phyloP scores from a whole-genome alignment of 2,888 invertebrate species.

The Lithodes maja region DNA sequence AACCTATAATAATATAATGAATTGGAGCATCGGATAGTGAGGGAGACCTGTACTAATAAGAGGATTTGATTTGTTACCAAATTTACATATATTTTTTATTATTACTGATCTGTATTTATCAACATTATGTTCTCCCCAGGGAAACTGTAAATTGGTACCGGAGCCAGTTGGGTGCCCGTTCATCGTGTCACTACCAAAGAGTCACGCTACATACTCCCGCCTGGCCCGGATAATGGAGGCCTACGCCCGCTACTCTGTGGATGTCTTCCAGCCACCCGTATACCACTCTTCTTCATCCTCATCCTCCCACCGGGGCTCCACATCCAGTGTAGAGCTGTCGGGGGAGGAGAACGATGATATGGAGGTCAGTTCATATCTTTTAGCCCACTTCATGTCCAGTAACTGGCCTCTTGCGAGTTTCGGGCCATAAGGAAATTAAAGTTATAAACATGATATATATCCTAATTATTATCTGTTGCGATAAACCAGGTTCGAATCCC shows the following conservation, averaged over 20 bases:
- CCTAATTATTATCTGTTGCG: too few species aligned
- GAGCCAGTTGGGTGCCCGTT: slow-evolving; percentile 76
- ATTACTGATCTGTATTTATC: not conserved
- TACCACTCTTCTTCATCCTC: slow-evolving; percentile 42
- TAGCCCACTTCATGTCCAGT: too few species aligned
- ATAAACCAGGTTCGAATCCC: too few species aligned
- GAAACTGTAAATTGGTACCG: slow-evolving; percentile 70
- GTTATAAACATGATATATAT: too few species aligned
- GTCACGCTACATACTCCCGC: slow-evolving; percentile 75
- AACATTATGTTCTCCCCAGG: slow-evolving; percentile 35
- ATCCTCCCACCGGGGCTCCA: slow-evolving; percentile 54
- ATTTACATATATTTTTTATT: not conserved
- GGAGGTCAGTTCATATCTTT: slow-evolving; percentile 68
- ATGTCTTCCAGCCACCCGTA: slow-evolving; percentile 66
- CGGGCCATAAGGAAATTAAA: too few species aligned
- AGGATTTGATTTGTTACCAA: not conserved
- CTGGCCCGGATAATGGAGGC: slow-evolving; percentile 75
- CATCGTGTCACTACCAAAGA: slow-evolving; percentile 75
- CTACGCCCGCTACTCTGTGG: slow-evolving; percentile 71
- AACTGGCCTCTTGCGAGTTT: too few species aligned
- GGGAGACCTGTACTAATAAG: too few species aligned
- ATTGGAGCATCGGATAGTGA: too few species aligned
- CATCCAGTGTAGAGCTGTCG: slow-evolving; percentile 61
- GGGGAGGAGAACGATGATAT: slow-evolving; percentile 67
- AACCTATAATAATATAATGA: too few species aligned